Base-by-base conservation (phyloP, 1,140 invertebrate genomes). In the Hirudo medicinalis region DNA sequence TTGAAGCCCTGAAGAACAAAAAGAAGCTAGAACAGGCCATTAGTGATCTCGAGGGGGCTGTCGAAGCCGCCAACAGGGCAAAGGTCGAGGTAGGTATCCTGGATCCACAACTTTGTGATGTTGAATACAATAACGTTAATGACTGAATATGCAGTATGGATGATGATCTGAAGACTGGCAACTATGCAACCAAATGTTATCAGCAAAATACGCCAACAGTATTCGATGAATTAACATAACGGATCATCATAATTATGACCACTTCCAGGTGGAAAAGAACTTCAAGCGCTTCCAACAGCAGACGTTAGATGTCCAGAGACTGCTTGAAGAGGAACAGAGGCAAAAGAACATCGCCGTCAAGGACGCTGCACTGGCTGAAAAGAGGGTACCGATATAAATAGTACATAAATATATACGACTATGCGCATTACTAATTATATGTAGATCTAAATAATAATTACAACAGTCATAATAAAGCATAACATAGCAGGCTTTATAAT, bases 21-120 rank as follows among this genome's bases (percentile, higher is more conserved):
- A 99, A 99, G 90, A 99, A 99, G 86, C 86, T 99, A 77, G 96
- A 99, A 85, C 90, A 91, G 77, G 96, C 99, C 86, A 97, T 98
- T 86, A 98, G 97, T 82, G 95, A 99, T 83, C 86, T 98, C 70
- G 95, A 99, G 85, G 95, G 98, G 78, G 94, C 94, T 79, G 85
- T 99, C 77, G 96, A 98, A 87, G 76, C 15, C 40, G 76, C 80
- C 63, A 82, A 82, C 76, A 75, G 81, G 54, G 92, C 91, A 76
- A 96, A 96, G 82, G 92, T 92, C 78, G 96, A 99, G 82, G 90
- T 93, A 27, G 15, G 27, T 15, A 22, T 4, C n/a, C 40, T 40
- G 40, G 40, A 40, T 40, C 40, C 11, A 40, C 40, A 40, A 40
- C 40, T 40, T 60, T 60, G 55, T 15, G 20, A 60, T 60, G 20